A percentile compares a stretch with the other conserved stretches of the same genome.
Evolutionary conservation across 2,888 invertebrate genomes (phyloP).

Genomic region (Macrophya alboannulata): DNA sequence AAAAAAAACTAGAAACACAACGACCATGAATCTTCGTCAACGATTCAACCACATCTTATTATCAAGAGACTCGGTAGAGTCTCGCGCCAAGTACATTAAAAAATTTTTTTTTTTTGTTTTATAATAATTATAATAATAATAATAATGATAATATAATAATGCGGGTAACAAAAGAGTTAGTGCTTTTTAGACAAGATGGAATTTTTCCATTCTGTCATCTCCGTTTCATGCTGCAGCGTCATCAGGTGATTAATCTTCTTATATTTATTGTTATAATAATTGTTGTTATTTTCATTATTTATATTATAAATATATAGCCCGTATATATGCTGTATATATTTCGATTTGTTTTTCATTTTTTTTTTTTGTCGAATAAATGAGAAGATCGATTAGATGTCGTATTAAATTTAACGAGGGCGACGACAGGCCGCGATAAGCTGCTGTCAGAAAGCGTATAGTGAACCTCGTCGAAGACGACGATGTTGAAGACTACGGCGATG

Average conservation of each 20-base stretch:
- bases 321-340: background rate
- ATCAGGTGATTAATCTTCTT: background rate
- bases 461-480: slow-evolving; percentile 45
- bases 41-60: background rate
- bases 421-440: slow-evolving; percentile 65
- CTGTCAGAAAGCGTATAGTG: slow-evolving; percentile 59
- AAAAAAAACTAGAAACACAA: background rate
- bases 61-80: no score
- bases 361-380: slow-evolving; percentile 16
- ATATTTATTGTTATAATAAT: background rate
- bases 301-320: background rate
- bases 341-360: background rate
- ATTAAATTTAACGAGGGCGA: slow-evolving; percentile 59
- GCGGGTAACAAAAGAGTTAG: background rate
- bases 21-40: background rate
- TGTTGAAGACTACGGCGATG: slow-evolving; percentile 21
- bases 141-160: background rate
- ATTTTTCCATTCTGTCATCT: background rate
- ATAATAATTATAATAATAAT: background rate
- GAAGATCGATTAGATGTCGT: slow-evolving; percentile 51
- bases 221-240: background rate
- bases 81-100: no score
- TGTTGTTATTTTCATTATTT: background rate
- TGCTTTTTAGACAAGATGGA: slow-evolving; percentile 4
- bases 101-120: no score